phyloP scores from a whole-genome alignment of 2,113 vertebrate species.

The Lanius ludovicianus region DNA sequence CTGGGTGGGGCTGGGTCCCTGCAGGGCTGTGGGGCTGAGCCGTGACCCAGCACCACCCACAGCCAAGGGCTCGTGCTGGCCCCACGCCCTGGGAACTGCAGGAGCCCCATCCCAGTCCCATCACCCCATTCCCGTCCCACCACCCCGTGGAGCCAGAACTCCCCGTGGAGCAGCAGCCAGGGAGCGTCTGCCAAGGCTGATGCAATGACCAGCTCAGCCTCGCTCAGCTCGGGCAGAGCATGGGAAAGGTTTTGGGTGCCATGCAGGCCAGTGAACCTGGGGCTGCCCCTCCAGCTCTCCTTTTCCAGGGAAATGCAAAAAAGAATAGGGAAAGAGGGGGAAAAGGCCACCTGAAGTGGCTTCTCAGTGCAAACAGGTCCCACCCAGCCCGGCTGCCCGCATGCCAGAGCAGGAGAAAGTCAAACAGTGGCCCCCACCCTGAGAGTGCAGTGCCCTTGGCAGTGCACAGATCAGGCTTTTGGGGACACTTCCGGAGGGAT shows the following conservation, averaged over 20 bases:
- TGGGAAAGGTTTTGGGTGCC: neutral
- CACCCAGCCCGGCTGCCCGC: constrained; percentile 31
- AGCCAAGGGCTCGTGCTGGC: fast-evolving
- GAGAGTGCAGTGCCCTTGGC: constrained; percentile 18
- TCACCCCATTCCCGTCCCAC: neutral
- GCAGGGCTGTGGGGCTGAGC: neutral
- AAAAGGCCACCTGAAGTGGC: neutral
- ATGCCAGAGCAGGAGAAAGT: constrained; percentile 30
- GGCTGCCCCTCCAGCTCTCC: neutral
- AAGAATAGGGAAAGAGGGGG: neutral
- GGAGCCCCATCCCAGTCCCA: neutral
- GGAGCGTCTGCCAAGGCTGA: neutral
- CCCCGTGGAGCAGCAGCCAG: neutral
- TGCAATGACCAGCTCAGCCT: neutral
- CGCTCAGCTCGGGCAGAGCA: fast-evolving
- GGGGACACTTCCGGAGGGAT: neutral
- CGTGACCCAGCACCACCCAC: neutral
- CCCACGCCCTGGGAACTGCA: fast-evolving
- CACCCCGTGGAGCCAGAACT: fast-evolving
- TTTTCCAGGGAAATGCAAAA: neutral
- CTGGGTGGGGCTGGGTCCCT: neutral
- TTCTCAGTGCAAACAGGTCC: constrained; percentile 54
- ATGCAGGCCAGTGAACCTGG: fast-evolving
- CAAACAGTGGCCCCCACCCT: constrained; percentile 68
- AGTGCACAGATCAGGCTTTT: neutral